Evolutionary conservation across 2,797 vertebrate genomes (phyloP), one percentile per base, ranked within the genome.

Genomic region (Peromyscus aztecus): DNA sequence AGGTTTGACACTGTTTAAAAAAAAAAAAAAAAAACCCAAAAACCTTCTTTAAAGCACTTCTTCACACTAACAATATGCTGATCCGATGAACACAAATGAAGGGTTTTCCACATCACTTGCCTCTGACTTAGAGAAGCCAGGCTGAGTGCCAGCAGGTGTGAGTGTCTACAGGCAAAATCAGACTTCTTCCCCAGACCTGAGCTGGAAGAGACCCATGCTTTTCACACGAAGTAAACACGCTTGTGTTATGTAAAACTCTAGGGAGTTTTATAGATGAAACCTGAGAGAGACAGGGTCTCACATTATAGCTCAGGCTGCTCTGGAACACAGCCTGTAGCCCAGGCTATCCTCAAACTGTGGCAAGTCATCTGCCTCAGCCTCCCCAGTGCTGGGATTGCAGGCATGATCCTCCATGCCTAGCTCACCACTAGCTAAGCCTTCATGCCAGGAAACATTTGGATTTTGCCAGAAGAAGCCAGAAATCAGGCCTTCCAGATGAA

Each of bases 401-500:
- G 61, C 17, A 24, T 67, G 29, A 85, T n/a, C 43, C 19, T n/a
- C 31, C 43, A 24, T 23, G 31, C 3, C 63, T 49, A 16, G 9
- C 4, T 52, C 31, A 10, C 87, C 61, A 37, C 34, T 59, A 2
- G 37, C 75, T 85, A 67, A 78, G 73, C 71, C 73, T 94, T 88
- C 71, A 31, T n/a, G 19, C 65, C 63, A 29, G 78, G 69, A 71
- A 80, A 29, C 71, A 61, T 63, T 37, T 65, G 75, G 69, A 21
- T 69, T 86, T 67, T 83, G 63, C 78, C 34, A 49, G 94, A 78
- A 94, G 95, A 92, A 88, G 34, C 81, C 89, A 87, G 88, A 94
- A 96, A 65, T 43, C 43, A 57, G 65, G 93, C 59, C 57, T 95
- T 96, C 69, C 61, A 27, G 92, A 92, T 63, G 75, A 76, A 29